Evolutionary conservation across 2,888 invertebrate genomes (phyloP).

Genomic region (Amblyjoppa proteus): DNA sequence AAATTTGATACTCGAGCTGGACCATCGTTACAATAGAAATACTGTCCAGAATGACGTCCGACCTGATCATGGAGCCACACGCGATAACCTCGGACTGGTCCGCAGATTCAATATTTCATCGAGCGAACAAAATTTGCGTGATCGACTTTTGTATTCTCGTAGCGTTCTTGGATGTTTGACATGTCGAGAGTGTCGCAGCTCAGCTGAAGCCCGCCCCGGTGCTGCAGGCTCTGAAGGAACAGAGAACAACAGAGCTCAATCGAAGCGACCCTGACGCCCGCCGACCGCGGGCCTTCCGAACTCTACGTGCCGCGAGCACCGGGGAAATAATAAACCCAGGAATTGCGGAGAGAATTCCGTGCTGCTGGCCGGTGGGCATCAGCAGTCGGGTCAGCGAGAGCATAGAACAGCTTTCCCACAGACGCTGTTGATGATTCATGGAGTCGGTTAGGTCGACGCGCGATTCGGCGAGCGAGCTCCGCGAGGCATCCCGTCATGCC

Average conservation of each 20-base stretch:
- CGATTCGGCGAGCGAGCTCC: neutral
- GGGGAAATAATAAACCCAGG: neutral
- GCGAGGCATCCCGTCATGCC: conserved; percentile 21
- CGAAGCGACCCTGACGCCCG: neutral
- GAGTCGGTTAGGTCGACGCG: neutral
- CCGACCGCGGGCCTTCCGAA: neutral
- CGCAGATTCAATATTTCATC: no score
- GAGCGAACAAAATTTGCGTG: no score
- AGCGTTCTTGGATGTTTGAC: neutral
- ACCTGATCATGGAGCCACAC: no score
- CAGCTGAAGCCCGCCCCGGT: neutral
- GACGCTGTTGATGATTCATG: conserved; percentile 25
- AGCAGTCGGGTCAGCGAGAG: neutral
- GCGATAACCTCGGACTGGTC: no score
- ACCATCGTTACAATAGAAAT: no score
- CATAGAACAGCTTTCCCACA: conserved; percentile 4
- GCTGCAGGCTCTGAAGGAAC: neutral
- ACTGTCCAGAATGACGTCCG: no score
- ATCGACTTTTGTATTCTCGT: no score
- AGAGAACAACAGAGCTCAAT: neutral
- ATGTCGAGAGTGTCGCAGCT: neutral
- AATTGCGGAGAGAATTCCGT: conserved; percentile 6
- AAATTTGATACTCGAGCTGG: no score
- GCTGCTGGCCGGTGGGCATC: neutral
- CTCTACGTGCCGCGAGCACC: conserved; percentile 1